A percentile compares a stretch with the other conserved stretches of the same genome.
Evolutionary conservation across 2,113 vertebrate species (phyloP).

Genomic region (Pseudorasbora parva): DNA sequence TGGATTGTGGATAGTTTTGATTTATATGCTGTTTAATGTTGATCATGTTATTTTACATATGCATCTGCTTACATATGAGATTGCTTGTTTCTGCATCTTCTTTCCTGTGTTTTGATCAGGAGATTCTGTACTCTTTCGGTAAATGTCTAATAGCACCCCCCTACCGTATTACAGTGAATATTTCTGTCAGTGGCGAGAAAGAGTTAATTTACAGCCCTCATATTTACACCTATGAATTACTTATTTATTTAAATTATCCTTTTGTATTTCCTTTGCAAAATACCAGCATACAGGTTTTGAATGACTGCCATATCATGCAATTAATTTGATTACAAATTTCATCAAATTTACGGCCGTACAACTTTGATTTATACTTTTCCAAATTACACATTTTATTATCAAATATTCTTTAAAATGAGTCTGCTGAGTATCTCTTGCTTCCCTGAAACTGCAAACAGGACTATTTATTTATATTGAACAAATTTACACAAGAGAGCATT

Average conservation of each 20-base stretch:
- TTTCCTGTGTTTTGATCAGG: too few species aligned
- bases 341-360: not conserved
- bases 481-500: not conserved
- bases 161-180: too few species aligned
- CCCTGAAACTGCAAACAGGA: not conserved
- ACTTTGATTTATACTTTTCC: not conserved
- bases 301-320: not conserved
- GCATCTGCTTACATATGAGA: too few species aligned
- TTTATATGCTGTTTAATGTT: too few species aligned
- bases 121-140: too few species aligned
- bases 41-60: too few species aligned
- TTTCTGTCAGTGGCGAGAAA: too few species aligned
- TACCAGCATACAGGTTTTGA: not conserved
- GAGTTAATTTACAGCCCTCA: not conserved
- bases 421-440: not conserved
- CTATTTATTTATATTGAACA: too few species aligned
- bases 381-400: too few species aligned
- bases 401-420: not conserved
- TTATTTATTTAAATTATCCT: not conserved
- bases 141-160: too few species aligned
- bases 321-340: not conserved
- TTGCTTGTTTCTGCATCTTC: too few species aligned
- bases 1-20: too few species aligned
- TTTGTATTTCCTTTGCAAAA: not conserved
- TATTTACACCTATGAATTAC: not conserved